Conservation (phyloP, 2,888 invertebrate species). For the Ochropleura leucogaster region DNA sequence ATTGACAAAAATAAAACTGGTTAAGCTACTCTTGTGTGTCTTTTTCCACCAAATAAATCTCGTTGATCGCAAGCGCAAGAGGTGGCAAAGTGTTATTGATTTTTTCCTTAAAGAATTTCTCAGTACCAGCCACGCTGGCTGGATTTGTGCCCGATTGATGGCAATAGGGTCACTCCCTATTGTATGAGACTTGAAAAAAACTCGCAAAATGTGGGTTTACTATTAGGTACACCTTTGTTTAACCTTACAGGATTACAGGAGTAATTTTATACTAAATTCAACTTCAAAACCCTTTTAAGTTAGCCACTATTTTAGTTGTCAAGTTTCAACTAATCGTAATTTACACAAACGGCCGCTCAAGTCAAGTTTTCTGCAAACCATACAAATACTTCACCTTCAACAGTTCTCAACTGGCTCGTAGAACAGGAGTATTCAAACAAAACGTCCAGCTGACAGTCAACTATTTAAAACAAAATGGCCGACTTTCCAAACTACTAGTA, state of each 20-base stretch:
- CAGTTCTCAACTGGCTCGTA: slow-evolving; percentile 37
- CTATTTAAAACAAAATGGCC: slow-evolving; percentile 26
- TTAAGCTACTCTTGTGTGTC: background rate
- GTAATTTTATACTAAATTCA: background rate
- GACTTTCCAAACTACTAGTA: background rate
- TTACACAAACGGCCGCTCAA: slow-evolving; percentile 7
- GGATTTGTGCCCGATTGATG: too few relatives aligned
- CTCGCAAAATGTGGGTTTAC: too few relatives aligned
- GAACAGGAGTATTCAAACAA: slow-evolving; percentile 25
- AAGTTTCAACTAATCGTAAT: slow-evolving; percentile 24
- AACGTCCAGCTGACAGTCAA: slow-evolving; percentile 9
- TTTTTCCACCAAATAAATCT: background rate
- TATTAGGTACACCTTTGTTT: too few relatives aligned
- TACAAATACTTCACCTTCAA: slow-evolving; percentile 25
- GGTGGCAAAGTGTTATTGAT: too few relatives aligned
- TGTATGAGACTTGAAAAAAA: too few relatives aligned
- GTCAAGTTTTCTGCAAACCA: slow-evolving; percentile 30
- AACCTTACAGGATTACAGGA: too few relatives aligned
- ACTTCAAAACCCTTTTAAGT: background rate
- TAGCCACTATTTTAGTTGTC: background rate
- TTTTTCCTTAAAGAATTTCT: too few relatives aligned
- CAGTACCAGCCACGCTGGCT: too few relatives aligned
- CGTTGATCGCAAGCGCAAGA: too few relatives aligned
- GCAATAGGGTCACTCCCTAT: too few relatives aligned
- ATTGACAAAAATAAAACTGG: background rate